A percentile compares a stretch with the other conserved stretches of the same genome.
phyloP scores from a whole-genome alignment of 2,113 vertebrate genomes.

The Nesoenas mayeri region DNA sequence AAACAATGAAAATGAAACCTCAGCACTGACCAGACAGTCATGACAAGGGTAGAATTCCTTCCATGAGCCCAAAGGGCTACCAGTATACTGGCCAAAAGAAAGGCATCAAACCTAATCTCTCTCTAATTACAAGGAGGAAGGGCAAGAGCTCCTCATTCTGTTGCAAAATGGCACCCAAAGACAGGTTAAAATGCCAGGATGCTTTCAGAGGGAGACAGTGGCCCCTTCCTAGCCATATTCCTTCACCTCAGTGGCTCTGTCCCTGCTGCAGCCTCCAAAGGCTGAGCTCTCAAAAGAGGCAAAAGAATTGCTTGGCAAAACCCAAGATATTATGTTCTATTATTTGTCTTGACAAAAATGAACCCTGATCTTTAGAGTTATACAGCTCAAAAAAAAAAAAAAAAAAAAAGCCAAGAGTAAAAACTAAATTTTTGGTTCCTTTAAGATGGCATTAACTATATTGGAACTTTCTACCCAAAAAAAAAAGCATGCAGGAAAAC shows the following conservation, averaged over 20 bases:
- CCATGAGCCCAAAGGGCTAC: background rate
- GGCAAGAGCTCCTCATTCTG: background rate
- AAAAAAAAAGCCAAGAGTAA: background rate
- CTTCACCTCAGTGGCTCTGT: accelerated
- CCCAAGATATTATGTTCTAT: background rate
- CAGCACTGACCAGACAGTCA: background rate
- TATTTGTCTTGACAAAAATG: background rate
- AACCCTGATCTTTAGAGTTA: background rate
- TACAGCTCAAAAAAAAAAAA: background rate
- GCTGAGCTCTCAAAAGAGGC: background rate
- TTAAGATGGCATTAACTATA: background rate
- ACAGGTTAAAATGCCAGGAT: background rate
- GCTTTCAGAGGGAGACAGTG: background rate
- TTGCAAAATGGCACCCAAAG: background rate
- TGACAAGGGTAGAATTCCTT: background rate
- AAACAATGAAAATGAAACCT: background rate
- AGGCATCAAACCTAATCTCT: background rate
- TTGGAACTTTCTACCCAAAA: background rate
- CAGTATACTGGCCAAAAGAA: background rate
- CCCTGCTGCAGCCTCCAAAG: background rate
- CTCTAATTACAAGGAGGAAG: background rate
- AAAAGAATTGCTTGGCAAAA: background rate
- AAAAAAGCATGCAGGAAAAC: background rate
- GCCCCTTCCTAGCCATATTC: background rate
- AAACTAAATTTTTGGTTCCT: background rate